Conservation (phyloP, 2,888 invertebrate genomes). For the Ceratothoa steindachneri region DNA sequence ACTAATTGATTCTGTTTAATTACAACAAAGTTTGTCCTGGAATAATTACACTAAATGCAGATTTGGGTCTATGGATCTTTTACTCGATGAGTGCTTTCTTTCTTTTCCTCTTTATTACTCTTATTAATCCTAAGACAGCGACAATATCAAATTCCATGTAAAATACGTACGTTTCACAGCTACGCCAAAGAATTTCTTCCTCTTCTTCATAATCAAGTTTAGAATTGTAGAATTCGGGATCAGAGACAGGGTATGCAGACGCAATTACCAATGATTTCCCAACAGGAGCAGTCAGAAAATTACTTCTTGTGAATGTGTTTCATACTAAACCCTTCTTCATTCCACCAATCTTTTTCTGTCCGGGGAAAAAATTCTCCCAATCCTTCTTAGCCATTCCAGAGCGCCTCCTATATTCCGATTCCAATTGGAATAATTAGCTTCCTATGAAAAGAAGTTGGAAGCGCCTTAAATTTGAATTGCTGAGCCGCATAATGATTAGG, state of each 20-base stretch:
- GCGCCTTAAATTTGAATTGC: conserved; percentile 2
- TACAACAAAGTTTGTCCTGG: background rate
- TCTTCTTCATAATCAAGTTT: background rate
- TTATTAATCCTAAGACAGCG: too few species aligned
- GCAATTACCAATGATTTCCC: conserved; percentile 10
- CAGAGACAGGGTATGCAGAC: background rate
- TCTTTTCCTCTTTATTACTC: too few species aligned
- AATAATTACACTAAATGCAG: background rate
- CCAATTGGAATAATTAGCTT: conserved; percentile 13
- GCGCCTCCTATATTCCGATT: background rate
- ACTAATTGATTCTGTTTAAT: background rate
- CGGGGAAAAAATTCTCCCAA: background rate
- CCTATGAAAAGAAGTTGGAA: conserved; percentile 4
- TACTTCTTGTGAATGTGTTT: background rate
- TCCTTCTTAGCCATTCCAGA: background rate
- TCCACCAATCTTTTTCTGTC: background rate
- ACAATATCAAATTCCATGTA: too few species aligned
- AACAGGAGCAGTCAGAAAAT: background rate
- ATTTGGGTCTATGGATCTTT: background rate
- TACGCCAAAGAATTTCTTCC: too few species aligned
- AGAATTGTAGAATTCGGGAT: background rate
- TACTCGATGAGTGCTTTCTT: too few species aligned
- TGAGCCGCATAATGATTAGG: conserved; percentile 12
- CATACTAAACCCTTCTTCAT: background rate
- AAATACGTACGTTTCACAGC: too few species aligned